Base-by-base conservation (phyloP, 2,113 vertebrate genomes). In the Mixornis gularis region DNA sequence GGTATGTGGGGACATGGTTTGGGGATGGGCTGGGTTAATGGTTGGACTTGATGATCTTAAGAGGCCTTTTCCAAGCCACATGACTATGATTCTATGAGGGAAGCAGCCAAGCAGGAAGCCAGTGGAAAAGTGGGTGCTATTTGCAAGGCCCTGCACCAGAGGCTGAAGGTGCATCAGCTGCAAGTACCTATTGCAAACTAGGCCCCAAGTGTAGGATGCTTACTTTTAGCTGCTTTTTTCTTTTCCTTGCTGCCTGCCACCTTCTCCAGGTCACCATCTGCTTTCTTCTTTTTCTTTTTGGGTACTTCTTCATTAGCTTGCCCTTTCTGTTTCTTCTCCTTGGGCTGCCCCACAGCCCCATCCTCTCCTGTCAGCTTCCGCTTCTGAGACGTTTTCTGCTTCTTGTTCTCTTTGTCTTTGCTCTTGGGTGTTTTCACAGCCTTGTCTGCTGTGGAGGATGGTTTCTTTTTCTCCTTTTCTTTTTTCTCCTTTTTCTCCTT, bases 181-280 rank as follows among this genome's bases (percentile, higher is more conserved):
- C 60, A 59, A 55, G 21, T 92, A 53, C 41, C 34, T 17, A 69
- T 1, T 30, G 34, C 41, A 48, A 81, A 72, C 8, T 9, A 72
- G 68, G 62, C 29, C 18, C 27, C 5, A 12, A 20, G 29, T 1
- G 25, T 29, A 38, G n/a, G 21, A 40, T 65, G 71, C 97, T 97
- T 95, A 98, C 98, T 98, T 94, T 98, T 98, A 81, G 80, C 60
- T 1, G 96, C 6, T 79, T 97, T 98, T 89, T 97, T 96, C 76
- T 95, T 97, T 48, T 95, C 93, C 60, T 46, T 93, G 87, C 73
- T 91, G 84, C 40, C 95, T 87, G 92, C 52, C 84, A 78, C 62
- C 78, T 94, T 96, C 17, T 65, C 93, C 16, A 60, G 36, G 43
- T 86, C 89, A 46, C 55, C 44, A 74, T 86, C 8, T 44, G 65